Conservation (phyloP, 1,140 invertebrate genomes). For the Panagrolaimus sp. region DNA sequence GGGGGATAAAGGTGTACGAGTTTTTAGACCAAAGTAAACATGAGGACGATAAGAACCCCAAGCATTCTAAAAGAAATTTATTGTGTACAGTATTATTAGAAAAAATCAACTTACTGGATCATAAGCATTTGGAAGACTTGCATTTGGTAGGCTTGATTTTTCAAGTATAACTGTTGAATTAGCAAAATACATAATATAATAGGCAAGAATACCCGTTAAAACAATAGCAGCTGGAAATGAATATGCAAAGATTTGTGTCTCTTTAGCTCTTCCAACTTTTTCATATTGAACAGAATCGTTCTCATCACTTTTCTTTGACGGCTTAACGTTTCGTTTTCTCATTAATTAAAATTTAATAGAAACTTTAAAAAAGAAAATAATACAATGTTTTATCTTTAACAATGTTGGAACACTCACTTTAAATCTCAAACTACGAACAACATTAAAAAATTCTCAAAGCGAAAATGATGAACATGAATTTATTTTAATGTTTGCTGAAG, state of each 20-base stretch:
- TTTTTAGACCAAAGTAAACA: conserved; percentile 74
- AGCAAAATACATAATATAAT: neutral
- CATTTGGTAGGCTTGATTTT: conserved; percentile 22
- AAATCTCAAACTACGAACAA: too few species aligned
- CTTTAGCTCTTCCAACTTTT: neutral
- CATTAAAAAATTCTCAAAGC: too few species aligned
- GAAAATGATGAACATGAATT: too few species aligned
- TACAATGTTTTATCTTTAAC: too few species aligned
- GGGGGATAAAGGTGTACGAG: conserved; percentile 76
- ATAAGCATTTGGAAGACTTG: conserved; percentile 19
- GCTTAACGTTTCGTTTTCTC: neutral
- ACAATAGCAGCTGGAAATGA: neutral
- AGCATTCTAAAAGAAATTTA: conserved; percentile 32
- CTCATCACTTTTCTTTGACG: neutral
- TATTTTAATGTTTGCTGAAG: too few species aligned
- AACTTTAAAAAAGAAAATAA: too few species aligned
- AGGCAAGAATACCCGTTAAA: neutral
- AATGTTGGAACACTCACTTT: too few species aligned
- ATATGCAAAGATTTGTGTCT: neutral
- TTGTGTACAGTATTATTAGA: neutral
- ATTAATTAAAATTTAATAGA: too few species aligned
- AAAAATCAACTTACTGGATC: conserved; percentile 22
- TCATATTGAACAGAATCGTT: neutral
- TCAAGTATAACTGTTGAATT: neutral
- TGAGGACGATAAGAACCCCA: conserved; percentile 87